Percentiles rank a stretch among this genome's conserved stretches.
Conservation (phyloP, 2,113 vertebrate genomes). For the Picathartes gymnocephalus region DNA sequence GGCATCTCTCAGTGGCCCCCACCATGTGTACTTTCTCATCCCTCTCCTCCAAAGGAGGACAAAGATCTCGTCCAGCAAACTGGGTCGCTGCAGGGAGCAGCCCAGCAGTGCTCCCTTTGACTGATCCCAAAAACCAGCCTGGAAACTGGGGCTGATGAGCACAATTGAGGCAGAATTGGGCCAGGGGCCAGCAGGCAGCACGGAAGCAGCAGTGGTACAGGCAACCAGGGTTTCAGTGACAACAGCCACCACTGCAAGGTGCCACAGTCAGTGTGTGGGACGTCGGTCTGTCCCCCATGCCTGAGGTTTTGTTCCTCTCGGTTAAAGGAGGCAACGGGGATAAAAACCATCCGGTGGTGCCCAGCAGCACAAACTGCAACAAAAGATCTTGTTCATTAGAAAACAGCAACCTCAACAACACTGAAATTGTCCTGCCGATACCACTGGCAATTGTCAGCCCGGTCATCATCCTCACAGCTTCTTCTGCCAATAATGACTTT, state of each 20-base stretch:
- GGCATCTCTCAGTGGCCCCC: background rate
- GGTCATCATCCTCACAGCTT: constrained; percentile 49
- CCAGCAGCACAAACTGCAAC: background rate
- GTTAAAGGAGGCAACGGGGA: background rate
- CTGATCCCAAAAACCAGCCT: constrained; percentile 10
- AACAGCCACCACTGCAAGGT: background rate
- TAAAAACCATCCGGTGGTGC: background rate
- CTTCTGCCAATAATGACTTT: constrained; percentile 27
- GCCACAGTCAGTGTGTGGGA: background rate
- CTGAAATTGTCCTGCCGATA: background rate
- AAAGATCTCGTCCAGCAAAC: background rate
- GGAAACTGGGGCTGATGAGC: constrained; percentile 10
- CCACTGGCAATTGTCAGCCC: background rate
- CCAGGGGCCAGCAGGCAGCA: background rate
- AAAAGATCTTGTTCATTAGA: background rate
- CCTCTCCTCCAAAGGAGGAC: background rate
- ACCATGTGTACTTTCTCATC: background rate
- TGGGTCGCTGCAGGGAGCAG: background rate
- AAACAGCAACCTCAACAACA: background rate
- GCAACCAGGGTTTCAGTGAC: background rate
- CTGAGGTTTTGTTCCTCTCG: background rate
- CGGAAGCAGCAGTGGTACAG: background rate
- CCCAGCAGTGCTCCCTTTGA: background rate
- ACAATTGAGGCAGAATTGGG: constrained; percentile 9
- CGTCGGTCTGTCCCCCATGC: fast-evolving